These are phyloP conservation scores for Caenorhabditis macrosperma DNA, from an alignment of 2,888 invertebrate species.

Conservation along the genomic window DNA sequence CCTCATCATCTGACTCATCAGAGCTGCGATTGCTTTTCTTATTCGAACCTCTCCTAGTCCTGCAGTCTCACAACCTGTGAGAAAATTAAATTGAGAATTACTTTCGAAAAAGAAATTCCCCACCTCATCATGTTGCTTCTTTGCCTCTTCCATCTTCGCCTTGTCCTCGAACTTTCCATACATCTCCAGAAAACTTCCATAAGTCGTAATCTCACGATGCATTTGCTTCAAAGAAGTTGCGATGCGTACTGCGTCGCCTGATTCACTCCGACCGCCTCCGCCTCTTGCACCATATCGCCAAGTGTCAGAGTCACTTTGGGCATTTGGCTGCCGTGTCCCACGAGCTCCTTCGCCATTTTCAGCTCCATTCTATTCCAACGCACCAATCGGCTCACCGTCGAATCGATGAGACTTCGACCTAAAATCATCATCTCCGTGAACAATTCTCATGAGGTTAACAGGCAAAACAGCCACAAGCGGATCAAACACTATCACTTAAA, in stretches of 20 bases:
- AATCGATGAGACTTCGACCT: conserved; percentile 27
- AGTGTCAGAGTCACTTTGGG: conserved; percentile 30
- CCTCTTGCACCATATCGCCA: conserved; percentile 85
- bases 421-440: not conserved
- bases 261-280: conserved; percentile 92
- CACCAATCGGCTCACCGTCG: conserved; percentile 35
- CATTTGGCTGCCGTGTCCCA: conserved; percentile 37
- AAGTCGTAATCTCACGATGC: conserved; percentile 88
- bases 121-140: conserved; percentile 61
- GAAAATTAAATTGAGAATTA: conserved; percentile 13
- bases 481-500: conserved; percentile 30
- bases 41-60: not conserved
- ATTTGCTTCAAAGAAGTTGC: conserved; percentile 93
- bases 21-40: not conserved
- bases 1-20: too few relatives aligned
- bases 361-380: conserved; percentile 54
- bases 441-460: not conserved
- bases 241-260: conserved; percentile 97
- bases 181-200: conserved; percentile 93
- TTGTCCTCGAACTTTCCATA: conserved; percentile 86
- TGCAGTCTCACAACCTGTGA: conserved; percentile 62
- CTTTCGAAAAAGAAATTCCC: too few relatives aligned
- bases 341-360: conserved; percentile 20
- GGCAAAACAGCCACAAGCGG: not conserved
- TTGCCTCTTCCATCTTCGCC: conserved; percentile 82